Conservation (phyloP, 2,888 invertebrate species). For the Polydrusus tereticollis region DNA sequence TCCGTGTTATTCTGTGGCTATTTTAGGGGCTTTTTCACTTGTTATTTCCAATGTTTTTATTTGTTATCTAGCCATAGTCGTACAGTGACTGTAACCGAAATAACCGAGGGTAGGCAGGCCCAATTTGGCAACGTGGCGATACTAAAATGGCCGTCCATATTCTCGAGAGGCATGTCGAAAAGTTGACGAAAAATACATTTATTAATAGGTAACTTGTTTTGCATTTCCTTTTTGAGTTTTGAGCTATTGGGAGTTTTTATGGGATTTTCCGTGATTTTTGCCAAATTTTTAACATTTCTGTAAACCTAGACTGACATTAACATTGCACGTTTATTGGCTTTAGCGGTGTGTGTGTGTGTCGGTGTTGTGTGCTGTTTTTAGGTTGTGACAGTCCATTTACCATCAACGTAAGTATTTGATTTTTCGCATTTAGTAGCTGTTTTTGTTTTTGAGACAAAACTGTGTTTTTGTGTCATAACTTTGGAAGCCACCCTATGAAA, state of each 20-base stretch:
- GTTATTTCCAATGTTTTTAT: constrained; percentile 49
- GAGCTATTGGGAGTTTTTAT: constrained; percentile 22
- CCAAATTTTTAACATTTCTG: constrained; percentile 6
- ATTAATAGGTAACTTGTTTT: constrained; percentile 46
- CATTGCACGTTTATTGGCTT: constrained; percentile 23
- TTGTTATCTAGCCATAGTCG: constrained; percentile 59
- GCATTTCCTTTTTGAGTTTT: constrained; percentile 51
- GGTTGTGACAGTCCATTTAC: neutral
- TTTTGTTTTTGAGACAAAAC: no score
- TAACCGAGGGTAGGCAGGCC: constrained; percentile 55
- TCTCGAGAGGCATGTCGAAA: constrained; percentile 39
- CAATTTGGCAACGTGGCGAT: constrained; percentile 53
- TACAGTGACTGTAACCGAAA: constrained; percentile 64
- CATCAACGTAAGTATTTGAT: neutral
- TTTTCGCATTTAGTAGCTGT: no score
- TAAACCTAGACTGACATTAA: constrained; percentile 57
- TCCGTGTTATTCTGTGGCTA: neutral
- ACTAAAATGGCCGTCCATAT: constrained; percentile 58
- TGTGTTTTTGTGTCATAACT: no score
- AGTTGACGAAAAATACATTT: constrained; percentile 33
- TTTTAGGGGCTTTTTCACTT: neutral
- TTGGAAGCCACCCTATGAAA: no score
- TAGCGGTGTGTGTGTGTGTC: constrained; percentile 27
- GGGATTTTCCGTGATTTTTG: constrained; percentile 25
- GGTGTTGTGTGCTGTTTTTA: constrained; percentile 25